Evolutionary conservation across 2,888 invertebrate genomes (phyloP).

Genomic region (Hydriomena furcata): DNA sequence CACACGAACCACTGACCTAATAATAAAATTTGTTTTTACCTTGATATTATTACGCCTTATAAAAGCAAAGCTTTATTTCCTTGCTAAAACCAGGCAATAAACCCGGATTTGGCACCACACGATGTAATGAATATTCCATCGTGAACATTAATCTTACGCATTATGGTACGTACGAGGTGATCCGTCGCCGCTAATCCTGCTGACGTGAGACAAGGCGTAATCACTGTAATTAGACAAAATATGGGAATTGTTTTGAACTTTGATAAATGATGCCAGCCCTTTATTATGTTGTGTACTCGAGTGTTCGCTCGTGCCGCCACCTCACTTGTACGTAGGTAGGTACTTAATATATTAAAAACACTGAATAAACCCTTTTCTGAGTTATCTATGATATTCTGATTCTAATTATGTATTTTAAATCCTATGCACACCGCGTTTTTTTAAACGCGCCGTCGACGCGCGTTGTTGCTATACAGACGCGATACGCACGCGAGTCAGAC

Average conservation of each 20-base stretch:
- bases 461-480: no score
- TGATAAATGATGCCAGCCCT: constrained; percentile 6
- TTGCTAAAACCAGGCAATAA: background rate
- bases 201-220: constrained; percentile 7
- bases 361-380: no score
- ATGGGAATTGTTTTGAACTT: constrained; percentile 5
- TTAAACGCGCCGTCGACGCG: no score
- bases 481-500: no score
- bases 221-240: constrained; percentile 17
- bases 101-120: background rate
- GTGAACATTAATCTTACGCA: constrained; percentile 13
- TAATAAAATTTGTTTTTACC: no score
- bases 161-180: constrained; percentile 3
- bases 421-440: no score
- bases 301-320: no score
- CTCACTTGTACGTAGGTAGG: no score
- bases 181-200: constrained; percentile 10
- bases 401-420: no score
- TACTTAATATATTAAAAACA: no score
- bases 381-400: no score
- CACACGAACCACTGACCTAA: no score
- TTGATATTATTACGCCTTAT: background rate
- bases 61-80: background rate
- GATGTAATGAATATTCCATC: constrained; percentile 8
- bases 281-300: background rate